Percentiles rank a stretch among this genome's conserved stretches.
Conservation (phyloP, 2,888 invertebrate genomes). For the Pammene fasciana region DNA sequence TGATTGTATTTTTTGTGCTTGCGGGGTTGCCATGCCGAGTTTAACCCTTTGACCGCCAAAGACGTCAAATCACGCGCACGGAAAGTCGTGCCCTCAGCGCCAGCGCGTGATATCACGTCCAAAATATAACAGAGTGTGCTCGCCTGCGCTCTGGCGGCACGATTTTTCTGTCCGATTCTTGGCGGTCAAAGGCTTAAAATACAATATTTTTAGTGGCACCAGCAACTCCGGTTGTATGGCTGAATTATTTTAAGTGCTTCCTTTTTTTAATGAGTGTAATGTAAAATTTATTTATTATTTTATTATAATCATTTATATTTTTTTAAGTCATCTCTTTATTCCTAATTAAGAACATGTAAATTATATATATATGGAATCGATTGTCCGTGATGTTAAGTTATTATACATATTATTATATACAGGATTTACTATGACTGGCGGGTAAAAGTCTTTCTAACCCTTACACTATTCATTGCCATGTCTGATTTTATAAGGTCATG, state of each 20-base stretch:
- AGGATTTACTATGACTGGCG: conserved; percentile 16
- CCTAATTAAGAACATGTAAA: conserved; percentile 41
- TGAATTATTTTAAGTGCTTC: conserved; percentile 55
- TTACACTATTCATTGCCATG: background rate
- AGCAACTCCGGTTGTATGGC: conserved; percentile 37
- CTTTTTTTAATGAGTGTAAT: conserved; percentile 49
- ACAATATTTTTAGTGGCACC: conserved; percentile 34
- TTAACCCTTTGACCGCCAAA: too few species aligned
- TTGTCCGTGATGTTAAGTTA: conserved; percentile 26
- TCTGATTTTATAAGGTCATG: background rate
- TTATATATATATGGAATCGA: conserved; percentile 37
- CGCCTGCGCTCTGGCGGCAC: too few species aligned
- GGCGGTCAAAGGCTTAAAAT: too few species aligned
- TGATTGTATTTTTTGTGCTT: conserved; percentile 46
- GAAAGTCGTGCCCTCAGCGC: too few species aligned
- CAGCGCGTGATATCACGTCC: too few species aligned
- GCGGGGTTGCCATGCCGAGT: conserved; percentile 46
- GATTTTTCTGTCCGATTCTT: too few species aligned
- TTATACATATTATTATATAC: conserved; percentile 22
- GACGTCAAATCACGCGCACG: too few species aligned
- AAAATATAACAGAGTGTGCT: too few species aligned
- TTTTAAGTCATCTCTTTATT: conserved; percentile 50
- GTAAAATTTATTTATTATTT: conserved; percentile 47
- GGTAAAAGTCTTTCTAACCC: background rate
- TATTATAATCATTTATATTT: conserved; percentile 48